These are phyloP conservation scores for Nephotettix cincticeps DNA, from an alignment of 1,140 invertebrate genomes.

Conservation along the genomic window DNA sequence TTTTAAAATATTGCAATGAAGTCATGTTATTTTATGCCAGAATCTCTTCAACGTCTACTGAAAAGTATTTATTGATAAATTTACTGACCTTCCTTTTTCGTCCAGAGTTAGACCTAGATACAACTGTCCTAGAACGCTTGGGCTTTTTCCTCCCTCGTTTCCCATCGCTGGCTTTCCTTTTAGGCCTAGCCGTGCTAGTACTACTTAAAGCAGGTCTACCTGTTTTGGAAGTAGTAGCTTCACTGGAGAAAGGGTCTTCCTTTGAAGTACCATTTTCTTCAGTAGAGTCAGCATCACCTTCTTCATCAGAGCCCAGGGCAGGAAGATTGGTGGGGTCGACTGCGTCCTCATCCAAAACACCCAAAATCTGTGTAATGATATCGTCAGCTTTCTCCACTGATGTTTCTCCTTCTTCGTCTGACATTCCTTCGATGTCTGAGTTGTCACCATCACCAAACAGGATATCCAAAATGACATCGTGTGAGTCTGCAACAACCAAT, in stretches of 20 bases:
- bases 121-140: background rate
- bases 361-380: background rate
- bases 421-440: background rate
- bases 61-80: background rate
- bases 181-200: background rate
- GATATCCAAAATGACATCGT: background rate
- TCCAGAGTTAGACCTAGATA: background rate
- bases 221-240: background rate
- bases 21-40: background rate
- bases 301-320: background rate
- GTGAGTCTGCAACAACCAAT: background rate
- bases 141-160: background rate
- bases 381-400: background rate
- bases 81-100: background rate
- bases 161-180: background rate
- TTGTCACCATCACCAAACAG: background rate
- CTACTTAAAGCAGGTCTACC: background rate
- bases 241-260: background rate
- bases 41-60: background rate
- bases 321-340: background rate
- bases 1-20: conserved; percentile 15
- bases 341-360: background rate
- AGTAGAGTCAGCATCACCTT: background rate
- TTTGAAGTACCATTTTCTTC: background rate
- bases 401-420: background rate